A percentile compares a stretch with the other conserved stretches of the same genome.
phyloP scores from a whole-genome alignment of 2,113 vertebrate species.

The Nipponia nippon region DNA sequence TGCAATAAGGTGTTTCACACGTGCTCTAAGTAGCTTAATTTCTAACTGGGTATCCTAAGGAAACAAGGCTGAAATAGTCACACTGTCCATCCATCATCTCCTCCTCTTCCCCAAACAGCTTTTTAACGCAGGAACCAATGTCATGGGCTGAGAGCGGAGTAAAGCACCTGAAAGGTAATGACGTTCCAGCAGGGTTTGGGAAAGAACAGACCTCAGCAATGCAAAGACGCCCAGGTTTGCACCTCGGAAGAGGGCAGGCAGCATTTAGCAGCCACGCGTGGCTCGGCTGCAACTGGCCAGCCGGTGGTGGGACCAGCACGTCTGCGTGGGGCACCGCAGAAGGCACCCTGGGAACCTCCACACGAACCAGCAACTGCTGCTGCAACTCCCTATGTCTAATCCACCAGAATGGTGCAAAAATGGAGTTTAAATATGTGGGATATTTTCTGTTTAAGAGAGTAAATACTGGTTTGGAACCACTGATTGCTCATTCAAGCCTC shows the following conservation, averaged over 20 bases:
- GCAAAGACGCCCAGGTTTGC: neutral
- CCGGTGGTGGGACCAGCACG: neutral
- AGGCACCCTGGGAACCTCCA: neutral
- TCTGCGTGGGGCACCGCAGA: neutral
- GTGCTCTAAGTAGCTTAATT: neutral
- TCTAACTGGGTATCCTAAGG: neutral
- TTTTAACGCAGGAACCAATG: neutral
- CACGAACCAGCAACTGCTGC: neutral
- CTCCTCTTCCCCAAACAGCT: neutral
- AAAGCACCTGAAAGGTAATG: neutral
- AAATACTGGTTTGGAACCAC: neutral
- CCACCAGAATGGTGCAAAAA: neutral
- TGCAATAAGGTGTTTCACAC: neutral
- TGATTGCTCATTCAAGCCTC: neutral
- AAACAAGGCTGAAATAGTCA: neutral
- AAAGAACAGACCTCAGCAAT: neutral
- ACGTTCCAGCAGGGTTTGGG: fast-evolving
- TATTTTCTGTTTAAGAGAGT: neutral
- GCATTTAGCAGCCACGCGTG: fast-evolving
- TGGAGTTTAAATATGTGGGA: neutral
- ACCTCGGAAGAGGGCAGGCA: neutral
- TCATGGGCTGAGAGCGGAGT: neutral
- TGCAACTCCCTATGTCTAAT: neutral
- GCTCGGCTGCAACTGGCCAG: neutral
- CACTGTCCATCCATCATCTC: fast-evolving